phyloP scores from a whole-genome alignment of 2,113 vertebrate genomes.

The Channa maculata region DNA sequence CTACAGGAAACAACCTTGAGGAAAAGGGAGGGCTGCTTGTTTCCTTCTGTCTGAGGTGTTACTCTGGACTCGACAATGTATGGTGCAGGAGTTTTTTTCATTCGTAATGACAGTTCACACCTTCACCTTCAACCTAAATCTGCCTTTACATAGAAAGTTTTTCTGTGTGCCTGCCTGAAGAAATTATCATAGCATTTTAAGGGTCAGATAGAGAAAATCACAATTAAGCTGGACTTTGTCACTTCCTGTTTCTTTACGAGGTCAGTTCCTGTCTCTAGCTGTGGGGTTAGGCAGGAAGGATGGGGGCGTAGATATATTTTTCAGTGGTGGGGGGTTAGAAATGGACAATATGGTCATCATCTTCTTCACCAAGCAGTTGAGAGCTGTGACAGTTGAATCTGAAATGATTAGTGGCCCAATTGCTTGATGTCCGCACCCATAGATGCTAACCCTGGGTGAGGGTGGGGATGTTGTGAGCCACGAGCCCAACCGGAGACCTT shows the following conservation, averaged over 20 bases:
- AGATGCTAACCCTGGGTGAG: background rate
- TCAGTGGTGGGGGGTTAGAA: conserved; percentile 27
- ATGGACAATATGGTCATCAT: conserved; percentile 6
- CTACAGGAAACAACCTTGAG: conserved; percentile 56
- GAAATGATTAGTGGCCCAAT: background rate
- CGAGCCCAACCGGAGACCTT: background rate
- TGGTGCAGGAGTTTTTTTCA: background rate
- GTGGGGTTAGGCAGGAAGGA: conserved; percentile 74
- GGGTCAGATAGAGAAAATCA: conserved; percentile 41
- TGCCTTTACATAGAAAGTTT: too few species aligned
- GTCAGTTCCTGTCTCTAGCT: conserved; percentile 82
- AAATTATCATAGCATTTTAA: background rate
- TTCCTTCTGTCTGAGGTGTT: conserved; percentile 9
- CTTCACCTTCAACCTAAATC: background rate
- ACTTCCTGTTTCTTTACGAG: conserved; percentile 84
- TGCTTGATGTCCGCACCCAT: background rate
- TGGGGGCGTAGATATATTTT: conserved; percentile 59
- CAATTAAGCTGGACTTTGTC: conserved; percentile 70
- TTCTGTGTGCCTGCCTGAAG: too few species aligned
- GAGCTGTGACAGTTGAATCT: background rate
- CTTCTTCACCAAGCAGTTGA: conserved; percentile 19
- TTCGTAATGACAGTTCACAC: background rate
- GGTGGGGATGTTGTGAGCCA: background rate
- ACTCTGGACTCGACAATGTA: conserved; percentile 8
- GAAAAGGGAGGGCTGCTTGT: conserved; percentile 45